Percentiles rank a stretch among this genome's conserved stretches.
phyloP scores from a whole-genome alignment of 2,113 vertebrate genomes.

The Zapus hudsonius region DNA sequence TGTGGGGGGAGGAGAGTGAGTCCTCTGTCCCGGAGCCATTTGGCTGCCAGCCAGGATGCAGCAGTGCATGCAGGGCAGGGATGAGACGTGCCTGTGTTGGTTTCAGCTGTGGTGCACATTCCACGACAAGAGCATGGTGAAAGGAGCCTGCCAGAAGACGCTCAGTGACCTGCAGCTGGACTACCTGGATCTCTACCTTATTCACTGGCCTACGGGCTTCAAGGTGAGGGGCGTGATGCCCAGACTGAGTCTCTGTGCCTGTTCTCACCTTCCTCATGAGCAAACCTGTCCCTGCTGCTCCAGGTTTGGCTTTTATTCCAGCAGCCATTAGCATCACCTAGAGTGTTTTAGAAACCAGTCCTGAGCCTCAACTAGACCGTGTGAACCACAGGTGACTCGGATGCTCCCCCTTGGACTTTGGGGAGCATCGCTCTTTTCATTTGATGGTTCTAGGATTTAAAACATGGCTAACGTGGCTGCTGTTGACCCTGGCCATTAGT shows the following conservation, averaged over 20 bases:
- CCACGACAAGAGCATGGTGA: conserved; percentile 91
- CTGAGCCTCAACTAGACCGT: background rate
- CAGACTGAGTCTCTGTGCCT: too few species aligned
- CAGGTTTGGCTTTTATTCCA: background rate
- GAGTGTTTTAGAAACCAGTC: background rate
- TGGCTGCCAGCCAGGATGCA: background rate
- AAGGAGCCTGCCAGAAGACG: conserved; percentile 90
- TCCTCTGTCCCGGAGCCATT: background rate
- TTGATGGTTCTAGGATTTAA: background rate
- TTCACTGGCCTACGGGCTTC: conserved; percentile 95
- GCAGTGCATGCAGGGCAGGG: accelerated
- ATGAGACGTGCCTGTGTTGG: background rate
- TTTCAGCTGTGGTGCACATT: conserved; percentile 94
- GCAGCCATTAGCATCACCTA: too few species aligned
- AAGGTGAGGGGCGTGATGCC: conserved; percentile 85
- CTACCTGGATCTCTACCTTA: conserved; percentile 95
- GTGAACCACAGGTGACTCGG: background rate
- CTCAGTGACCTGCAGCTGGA: conserved; percentile 91
- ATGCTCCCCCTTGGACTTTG: accelerated
- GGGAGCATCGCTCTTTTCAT: background rate
- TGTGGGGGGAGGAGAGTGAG: background rate
- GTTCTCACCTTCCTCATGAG: background rate
- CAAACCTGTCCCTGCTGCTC: background rate
- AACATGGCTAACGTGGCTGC: background rate
- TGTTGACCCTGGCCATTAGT: accelerated